Percentiles rank a stretch among this genome's conserved stretches.
Evolutionary conservation across 2,113 vertebrate genomes (phyloP).

Genomic region (Rutilus rutilus): DNA sequence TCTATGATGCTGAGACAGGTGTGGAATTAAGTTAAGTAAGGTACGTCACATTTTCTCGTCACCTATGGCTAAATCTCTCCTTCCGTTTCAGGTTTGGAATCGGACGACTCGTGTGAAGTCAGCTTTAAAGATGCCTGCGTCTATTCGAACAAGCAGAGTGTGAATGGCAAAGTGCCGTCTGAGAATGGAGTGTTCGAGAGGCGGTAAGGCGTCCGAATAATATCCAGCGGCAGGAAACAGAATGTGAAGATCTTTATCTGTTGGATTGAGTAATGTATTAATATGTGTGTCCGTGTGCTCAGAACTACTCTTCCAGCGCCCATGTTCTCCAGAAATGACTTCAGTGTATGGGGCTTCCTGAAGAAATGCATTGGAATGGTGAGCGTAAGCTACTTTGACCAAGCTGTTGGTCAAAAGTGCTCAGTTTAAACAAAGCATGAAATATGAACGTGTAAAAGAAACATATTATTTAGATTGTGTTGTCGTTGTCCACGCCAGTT

Average conservation of each 20-base stretch:
- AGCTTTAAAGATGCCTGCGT: conserved; percentile 84
- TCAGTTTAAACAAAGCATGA: neutral
- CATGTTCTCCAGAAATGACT: conserved; percentile 93
- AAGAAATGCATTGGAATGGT: conserved; percentile 98
- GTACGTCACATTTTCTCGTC: neutral
- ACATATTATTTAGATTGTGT: neutral
- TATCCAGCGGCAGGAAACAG: neutral
- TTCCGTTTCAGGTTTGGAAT: conserved; percentile 86
- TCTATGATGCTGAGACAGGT: conserved; percentile 98
- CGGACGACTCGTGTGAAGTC: conserved; percentile 90
- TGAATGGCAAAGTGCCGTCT: conserved; percentile 72
- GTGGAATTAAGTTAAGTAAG: neutral
- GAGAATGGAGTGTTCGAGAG: conserved; percentile 88
- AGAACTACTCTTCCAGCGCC: conserved; percentile 89
- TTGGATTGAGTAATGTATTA: neutral
- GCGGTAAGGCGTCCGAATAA: conserved; percentile 72
- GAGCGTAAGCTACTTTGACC: conserved; percentile 61
- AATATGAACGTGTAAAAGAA: neutral
- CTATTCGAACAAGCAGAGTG: conserved; percentile 72
- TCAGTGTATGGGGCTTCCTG: conserved; percentile 94
- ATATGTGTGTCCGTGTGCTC: conserved; percentile 26
- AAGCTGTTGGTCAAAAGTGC: neutral
- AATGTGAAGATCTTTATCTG: conserved; percentile 2
- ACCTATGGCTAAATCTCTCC: neutral
- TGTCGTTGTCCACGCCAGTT: neutral